Conservation (phyloP, 2,888 invertebrate genomes). For the Oasisia sp. region DNA sequence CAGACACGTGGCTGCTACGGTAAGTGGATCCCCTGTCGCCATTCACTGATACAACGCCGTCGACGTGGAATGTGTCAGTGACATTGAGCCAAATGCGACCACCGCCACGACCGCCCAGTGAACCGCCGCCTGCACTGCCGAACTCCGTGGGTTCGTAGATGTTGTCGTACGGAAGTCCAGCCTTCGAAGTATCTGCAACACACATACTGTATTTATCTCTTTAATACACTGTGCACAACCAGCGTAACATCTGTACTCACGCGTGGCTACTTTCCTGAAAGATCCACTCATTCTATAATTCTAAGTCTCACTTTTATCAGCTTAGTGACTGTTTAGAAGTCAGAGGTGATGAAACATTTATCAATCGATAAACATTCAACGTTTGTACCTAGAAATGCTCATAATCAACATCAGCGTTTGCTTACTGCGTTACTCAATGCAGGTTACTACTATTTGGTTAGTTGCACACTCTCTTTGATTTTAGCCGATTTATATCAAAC, state of each 20-base stretch:
- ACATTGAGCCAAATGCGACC: conserved; percentile 54
- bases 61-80: conserved; percentile 50
- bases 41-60: conserved; percentile 49
- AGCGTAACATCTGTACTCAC: no score
- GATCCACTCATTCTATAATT: not conserved
- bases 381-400: no score
- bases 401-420: no score
- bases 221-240: not conserved
- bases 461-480: no score
- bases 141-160: conserved; percentile 50
- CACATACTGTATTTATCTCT: not conserved
- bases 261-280: not conserved
- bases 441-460: no score
- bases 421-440: no score
- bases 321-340: no score
- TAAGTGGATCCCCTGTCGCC: conserved; percentile 37
- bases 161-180: conserved; percentile 49
- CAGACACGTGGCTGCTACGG: conserved; percentile 34
- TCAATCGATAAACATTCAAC: no score
- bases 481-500: no score
- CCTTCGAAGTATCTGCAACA: not conserved
- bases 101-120: conserved; percentile 50
- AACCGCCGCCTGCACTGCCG: conserved; percentile 49
- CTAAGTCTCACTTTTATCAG: not conserved
- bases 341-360: no score